A percentile compares a stretch with the other conserved stretches of the same genome.
These are phyloP conservation scores for Fukomys damarensis DNA, from an alignment of 2,113 vertebrate species.

Conservation along the genomic window DNA sequence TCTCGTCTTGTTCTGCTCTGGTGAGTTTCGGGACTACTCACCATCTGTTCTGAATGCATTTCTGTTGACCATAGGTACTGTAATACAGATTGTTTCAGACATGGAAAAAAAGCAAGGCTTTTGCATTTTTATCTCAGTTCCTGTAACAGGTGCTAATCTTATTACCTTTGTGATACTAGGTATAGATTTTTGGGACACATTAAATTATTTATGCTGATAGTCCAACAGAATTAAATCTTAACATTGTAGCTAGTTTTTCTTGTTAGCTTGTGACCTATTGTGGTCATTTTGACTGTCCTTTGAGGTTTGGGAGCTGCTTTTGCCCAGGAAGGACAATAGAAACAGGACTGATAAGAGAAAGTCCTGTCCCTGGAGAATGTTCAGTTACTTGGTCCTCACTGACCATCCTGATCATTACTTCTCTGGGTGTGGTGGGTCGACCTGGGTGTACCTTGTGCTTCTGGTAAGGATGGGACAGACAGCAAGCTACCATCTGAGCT, in stretches of 20 bases:
- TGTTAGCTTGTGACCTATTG: not conserved
- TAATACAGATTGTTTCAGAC: not conserved
- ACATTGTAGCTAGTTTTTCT: not conserved
- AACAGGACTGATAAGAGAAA: not conserved
- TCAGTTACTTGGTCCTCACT: not conserved
- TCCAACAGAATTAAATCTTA: not conserved
- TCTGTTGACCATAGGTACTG: not conserved
- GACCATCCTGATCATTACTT: not conserved
- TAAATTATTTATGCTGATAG: slow-evolving; percentile 19
- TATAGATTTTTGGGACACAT: not conserved
- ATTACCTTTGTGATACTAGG: not conserved
- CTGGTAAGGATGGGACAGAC: not conserved
- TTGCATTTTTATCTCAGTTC: not conserved
- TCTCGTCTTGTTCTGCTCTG: not conserved
- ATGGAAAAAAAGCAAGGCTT: not conserved
- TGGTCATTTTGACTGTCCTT: not conserved
- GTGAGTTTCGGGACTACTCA: not conserved
- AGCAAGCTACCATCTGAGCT: not conserved
- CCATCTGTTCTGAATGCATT: not conserved
- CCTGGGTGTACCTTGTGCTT: not conserved
- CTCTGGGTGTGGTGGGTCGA: not conserved
- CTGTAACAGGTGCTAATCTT: not conserved
- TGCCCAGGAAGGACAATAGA: not conserved
- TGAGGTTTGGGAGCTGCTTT: not conserved
- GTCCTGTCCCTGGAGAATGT: not conserved